A percentile compares a stretch with the other conserved stretches of the same genome.
phyloP scores from a whole-genome alignment of 2,888 invertebrate species.

The Apodemia zela region DNA sequence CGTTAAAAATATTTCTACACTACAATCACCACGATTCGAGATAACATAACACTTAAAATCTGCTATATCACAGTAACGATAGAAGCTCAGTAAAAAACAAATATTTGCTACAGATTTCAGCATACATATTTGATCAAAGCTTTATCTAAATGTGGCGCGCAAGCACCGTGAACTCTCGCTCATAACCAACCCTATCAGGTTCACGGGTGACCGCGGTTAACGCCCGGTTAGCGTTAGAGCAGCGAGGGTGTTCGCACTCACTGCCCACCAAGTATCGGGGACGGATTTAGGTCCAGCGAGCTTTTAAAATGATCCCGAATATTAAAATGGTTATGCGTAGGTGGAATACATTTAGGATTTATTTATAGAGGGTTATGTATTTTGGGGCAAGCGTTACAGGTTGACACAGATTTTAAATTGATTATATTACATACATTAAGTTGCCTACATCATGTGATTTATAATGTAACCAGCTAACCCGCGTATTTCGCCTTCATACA shows the following conservation, averaged over 20 bases:
- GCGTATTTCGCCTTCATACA: too few relatives aligned
- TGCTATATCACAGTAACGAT: too few relatives aligned
- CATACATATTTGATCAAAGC: not conserved
- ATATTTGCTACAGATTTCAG: too few relatives aligned
- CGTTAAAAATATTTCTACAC: too few relatives aligned
- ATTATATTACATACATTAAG: not conserved
- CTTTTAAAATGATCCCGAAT: not conserved
- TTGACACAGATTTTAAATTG: not conserved
- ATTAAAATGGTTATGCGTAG: not conserved
- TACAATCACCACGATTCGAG: too few relatives aligned
- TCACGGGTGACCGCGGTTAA: conserved; percentile 1
- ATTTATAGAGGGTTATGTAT: not conserved
- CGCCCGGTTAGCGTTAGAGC: not conserved
- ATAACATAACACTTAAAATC: too few relatives aligned
- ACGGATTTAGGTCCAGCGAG: not conserved
- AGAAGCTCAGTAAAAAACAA: too few relatives aligned
- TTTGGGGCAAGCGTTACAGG: not conserved
- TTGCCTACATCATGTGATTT: not conserved
- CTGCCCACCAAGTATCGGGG: not conserved
- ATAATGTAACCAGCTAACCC: too few relatives aligned
- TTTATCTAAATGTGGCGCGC: not conserved
- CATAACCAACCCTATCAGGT: not conserved
- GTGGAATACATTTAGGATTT: not conserved
- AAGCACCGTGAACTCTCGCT: not conserved
- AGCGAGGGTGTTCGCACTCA: not conserved